phyloP scores from a whole-genome alignment of 2,888 invertebrate species.

The Aquatica leii region DNA sequence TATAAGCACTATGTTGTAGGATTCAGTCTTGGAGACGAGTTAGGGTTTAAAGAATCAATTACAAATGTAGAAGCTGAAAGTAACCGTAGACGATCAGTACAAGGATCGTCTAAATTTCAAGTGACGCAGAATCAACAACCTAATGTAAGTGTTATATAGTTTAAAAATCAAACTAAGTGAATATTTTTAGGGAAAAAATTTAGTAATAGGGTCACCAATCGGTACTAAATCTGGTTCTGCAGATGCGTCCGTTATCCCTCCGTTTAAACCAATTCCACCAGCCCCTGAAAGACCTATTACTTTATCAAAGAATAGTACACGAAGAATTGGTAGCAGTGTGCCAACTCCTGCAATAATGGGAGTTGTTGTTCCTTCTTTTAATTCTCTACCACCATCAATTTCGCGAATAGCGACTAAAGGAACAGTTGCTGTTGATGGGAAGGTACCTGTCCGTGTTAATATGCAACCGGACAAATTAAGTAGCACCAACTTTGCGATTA shows the following conservation, averaged over 20 bases:
- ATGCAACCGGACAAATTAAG: constrained; percentile 51
- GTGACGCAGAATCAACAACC: constrained; percentile 46
- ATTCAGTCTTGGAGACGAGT: constrained; percentile 85
- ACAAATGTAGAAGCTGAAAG: constrained; percentile 74
- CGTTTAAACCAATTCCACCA: constrained; percentile 81
- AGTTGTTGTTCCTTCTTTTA: constrained; percentile 64
- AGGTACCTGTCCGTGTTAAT: constrained; percentile 50
- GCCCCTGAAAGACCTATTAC: constrained; percentile 62
- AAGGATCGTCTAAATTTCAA: constrained; percentile 53
- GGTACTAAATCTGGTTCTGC: neutral
- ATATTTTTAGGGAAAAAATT: constrained; percentile 30
- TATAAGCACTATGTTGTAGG: constrained; percentile 65
- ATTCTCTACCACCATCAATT: constrained; percentile 66
- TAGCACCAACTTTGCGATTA: constrained; percentile 51
- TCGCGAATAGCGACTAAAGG: constrained; percentile 60
- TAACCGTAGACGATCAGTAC: constrained; percentile 67
- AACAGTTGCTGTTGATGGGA: constrained; percentile 49
- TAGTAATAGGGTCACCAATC: constrained; percentile 11
- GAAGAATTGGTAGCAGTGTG: constrained; percentile 20
- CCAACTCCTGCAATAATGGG: constrained; percentile 61
- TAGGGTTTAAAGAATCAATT: constrained; percentile 84
- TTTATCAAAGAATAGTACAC: constrained; percentile 9
- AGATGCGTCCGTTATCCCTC: constrained; percentile 67
- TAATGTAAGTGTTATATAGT: too few species aligned
- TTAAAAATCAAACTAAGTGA: too few species aligned